Percentiles rank a stretch among this genome's conserved stretches.
phyloP scores from a whole-genome alignment of 2,113 vertebrate species.

The Ginglymostoma cirratum region DNA sequence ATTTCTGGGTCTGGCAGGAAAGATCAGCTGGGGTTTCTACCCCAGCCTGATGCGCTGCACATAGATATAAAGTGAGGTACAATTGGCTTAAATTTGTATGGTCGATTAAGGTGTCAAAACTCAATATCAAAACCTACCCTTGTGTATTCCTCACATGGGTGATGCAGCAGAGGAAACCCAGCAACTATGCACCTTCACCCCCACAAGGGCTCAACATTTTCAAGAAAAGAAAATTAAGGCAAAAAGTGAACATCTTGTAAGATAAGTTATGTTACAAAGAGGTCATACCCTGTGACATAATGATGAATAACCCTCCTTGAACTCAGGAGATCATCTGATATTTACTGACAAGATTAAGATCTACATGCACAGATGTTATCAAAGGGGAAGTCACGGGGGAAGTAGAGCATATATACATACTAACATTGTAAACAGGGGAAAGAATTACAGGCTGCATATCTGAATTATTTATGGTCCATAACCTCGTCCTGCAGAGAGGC shows the following conservation, averaged over 20 bases:
- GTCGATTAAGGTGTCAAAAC: neutral
- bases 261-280: conserved; percentile 1
- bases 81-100: neutral
- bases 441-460: conserved; percentile 65
- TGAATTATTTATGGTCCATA: conserved; percentile 79
- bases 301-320: conserved; percentile 22
- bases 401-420: conserved; percentile 67
- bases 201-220: neutral
- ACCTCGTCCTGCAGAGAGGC: conserved; percentile 61
- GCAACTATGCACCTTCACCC: neutral
- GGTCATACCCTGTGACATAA: neutral
- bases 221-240: neutral
- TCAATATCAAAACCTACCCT: neutral
- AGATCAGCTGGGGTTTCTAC: neutral
- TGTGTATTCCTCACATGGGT: neutral
- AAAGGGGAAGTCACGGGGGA: conserved; percentile 48
- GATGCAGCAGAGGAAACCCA: neutral
- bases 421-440: conserved; percentile 78
- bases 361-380: conserved; percentile 42
- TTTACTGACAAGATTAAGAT: conserved; percentile 31
- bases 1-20: neutral
- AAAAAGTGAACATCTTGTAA: neutral
- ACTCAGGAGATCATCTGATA: neutral
- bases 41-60: neutral
- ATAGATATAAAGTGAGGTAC: neutral